A percentile compares a stretch with the other conserved stretches of the same genome.
These are phyloP conservation scores for Corella eumyota DNA, from an alignment of 23 tunicate genomes.

Conservation along the genomic window DNA sequence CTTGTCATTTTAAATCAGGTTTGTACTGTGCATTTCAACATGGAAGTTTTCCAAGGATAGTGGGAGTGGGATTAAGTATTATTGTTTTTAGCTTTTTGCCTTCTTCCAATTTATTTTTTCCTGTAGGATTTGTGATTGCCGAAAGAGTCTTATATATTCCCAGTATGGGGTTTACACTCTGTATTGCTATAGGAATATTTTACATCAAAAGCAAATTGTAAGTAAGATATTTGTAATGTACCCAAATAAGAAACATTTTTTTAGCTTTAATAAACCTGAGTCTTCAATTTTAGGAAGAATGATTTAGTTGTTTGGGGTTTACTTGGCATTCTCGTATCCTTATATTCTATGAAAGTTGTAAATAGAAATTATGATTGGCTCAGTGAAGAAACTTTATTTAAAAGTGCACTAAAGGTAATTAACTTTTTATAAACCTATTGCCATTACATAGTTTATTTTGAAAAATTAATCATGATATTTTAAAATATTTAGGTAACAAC, in stretches of 20 bases:
- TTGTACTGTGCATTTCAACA: conserved; percentile 11
- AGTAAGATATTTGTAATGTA: conserved; percentile 3
- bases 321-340: neutral
- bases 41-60: conserved; percentile 12
- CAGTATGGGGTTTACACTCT: conserved; percentile 65
- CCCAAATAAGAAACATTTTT: neutral
- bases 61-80: conserved; percentile 27
- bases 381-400: conserved; percentile 37
- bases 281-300: conserved; percentile 10
- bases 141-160: conserved; percentile 86
- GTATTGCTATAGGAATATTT: conserved; percentile 49
- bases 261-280: no score
- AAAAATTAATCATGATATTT: neutral
- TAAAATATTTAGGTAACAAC: conserved; percentile 27
- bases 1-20: conserved; percentile 8
- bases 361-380: conserved; percentile 58
- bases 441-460: no score
- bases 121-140: conserved; percentile 97
- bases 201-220: conserved; percentile 19
- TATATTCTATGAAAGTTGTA: conserved; percentile 34
- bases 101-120: conserved; percentile 75
- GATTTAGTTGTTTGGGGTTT: conserved; percentile 2
- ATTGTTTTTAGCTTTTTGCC: conserved; percentile 80
- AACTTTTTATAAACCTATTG: neutral
- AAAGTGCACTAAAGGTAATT: conserved; percentile 70